Percentiles rank a stretch among this genome's conserved stretches.
These are phyloP conservation scores for Gymnobelideus leadbeateri DNA, from an alignment of 2,113 vertebrate species.

Conservation along the genomic window DNA sequence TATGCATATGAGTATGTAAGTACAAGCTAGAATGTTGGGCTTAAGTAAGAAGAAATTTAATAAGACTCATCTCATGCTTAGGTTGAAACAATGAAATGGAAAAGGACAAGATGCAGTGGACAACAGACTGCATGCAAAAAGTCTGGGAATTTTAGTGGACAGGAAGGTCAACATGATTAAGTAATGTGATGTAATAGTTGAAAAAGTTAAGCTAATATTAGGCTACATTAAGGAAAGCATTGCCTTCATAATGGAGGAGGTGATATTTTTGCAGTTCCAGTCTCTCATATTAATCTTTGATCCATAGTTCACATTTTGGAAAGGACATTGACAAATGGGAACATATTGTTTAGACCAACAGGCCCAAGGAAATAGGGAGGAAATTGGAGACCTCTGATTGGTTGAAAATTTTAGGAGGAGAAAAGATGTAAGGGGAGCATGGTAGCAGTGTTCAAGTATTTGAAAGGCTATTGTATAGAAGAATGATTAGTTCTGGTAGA, in stretches of 20 bases:
- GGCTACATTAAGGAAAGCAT: neutral
- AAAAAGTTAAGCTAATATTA: neutral
- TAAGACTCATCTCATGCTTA: neutral
- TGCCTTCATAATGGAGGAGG: neutral
- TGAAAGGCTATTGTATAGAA: neutral
- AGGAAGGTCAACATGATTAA: neutral
- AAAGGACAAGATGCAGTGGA: neutral
- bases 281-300: neutral
- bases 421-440: neutral
- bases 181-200: neutral
- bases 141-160: neutral
- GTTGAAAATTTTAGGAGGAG: neutral
- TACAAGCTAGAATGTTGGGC: neutral
- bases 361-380: neutral
- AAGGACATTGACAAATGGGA: neutral
- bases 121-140: neutral
- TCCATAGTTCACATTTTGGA: neutral
- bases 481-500: neutral
- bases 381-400: neutral
- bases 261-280: neutral
- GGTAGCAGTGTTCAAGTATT: neutral
- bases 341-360: neutral
- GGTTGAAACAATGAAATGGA: neutral
- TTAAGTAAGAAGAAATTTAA: neutral
- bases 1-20: neutral